phyloP scores from a whole-genome alignment of 2,113 vertebrate species.

The Brienomyrus longianalis region DNA sequence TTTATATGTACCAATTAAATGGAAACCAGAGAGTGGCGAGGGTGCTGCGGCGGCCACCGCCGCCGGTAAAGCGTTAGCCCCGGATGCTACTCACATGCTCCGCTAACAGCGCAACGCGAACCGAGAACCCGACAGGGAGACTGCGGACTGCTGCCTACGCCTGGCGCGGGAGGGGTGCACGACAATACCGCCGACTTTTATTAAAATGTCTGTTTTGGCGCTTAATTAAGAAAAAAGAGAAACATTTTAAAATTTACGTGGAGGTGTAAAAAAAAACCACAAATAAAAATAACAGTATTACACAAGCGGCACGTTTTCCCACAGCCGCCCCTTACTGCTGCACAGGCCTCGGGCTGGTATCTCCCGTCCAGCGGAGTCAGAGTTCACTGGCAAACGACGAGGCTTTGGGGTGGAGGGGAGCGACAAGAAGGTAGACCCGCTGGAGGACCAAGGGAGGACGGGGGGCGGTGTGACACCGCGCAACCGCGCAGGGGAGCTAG shows the following conservation, averaged over 20 bases:
- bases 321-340: constrained; percentile 61
- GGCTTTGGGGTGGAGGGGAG: constrained; percentile 43
- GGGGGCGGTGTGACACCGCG: not conserved
- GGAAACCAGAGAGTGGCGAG: not conserved
- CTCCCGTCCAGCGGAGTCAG: constrained; percentile 67
- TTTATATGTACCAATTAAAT: not conserved
- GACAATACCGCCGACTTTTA: constrained; percentile 10
- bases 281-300: constrained; percentile 28
- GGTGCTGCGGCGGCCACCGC: not conserved
- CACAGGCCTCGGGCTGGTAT: constrained; percentile 72
- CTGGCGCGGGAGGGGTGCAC: constrained; percentile 26
- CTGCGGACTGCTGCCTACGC: constrained; percentile 38
- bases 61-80: constrained; percentile 35
- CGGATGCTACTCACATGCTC: constrained; percentile 69
- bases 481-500: not conserved
- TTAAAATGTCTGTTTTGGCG: constrained; percentile 41
- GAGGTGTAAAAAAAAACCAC: not conserved
- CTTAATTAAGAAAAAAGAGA: constrained; percentile 32
- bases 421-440: constrained; percentile 65
- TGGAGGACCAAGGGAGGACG: constrained; percentile 55
- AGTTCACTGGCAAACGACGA: constrained; percentile 72
- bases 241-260: constrained; percentile 36
- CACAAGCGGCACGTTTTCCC: constrained; percentile 46
- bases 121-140: constrained; percentile 31
- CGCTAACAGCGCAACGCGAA: constrained; percentile 51